A percentile compares a stretch with the other conserved stretches of the same genome.
These are phyloP conservation scores for Serinus canaria DNA, from an alignment of 2,113 vertebrate genomes.

Conservation along the genomic window DNA sequence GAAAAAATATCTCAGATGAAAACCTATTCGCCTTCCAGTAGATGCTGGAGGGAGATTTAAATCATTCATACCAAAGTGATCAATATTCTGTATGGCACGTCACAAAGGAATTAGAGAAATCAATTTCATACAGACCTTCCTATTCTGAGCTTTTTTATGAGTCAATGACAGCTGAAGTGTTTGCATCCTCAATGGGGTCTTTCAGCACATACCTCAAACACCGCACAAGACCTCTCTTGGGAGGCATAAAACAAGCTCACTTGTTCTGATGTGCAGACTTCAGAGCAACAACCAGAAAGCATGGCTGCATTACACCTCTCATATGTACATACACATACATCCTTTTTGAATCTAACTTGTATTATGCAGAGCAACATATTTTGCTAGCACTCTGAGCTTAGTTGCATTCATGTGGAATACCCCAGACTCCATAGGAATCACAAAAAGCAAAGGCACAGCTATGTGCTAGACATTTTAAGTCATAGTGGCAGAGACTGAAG, in stretches of 20 bases:
- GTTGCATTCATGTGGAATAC: neutral
- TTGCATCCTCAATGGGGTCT: constrained; percentile 57
- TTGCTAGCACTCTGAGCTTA: neutral
- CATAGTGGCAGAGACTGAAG: neutral
- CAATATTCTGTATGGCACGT: constrained; percentile 60
- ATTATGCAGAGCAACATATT: neutral
- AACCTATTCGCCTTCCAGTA: neutral
- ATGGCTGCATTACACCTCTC: neutral
- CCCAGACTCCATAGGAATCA: neutral
- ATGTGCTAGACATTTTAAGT: neutral
- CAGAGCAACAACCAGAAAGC: neutral
- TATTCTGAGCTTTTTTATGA: constrained; percentile 60
- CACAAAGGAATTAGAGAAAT: constrained; percentile 68
- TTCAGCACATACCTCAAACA: constrained; percentile 51
- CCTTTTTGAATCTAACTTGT: neutral
- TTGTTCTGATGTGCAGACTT: neutral
- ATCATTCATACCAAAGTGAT: constrained; percentile 50
- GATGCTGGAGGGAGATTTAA: neutral
- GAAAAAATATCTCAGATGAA: neutral
- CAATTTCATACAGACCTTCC: constrained; percentile 57
- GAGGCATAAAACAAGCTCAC: neutral
- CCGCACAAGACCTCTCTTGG: neutral
- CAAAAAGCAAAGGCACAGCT: neutral
- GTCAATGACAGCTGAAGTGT: constrained; percentile 65
- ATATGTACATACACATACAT: neutral